Base-by-base conservation (phyloP, 1,140 invertebrate species). In the Trialeurodes vaporariorum region DNA sequence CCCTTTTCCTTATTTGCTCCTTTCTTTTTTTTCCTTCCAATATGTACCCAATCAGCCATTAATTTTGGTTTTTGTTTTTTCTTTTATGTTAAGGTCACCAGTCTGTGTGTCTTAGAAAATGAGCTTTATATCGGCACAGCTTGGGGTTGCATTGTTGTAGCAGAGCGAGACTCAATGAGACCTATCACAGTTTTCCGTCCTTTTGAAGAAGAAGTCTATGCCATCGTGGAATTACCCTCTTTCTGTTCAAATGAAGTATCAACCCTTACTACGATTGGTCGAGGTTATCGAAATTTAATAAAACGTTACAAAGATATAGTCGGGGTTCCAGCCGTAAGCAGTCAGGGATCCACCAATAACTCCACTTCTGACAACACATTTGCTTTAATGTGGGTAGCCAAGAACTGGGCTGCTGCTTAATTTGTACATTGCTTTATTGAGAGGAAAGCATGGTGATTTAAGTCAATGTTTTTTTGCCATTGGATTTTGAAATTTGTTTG, bases 151-250 rank as follows among this genome's bases (percentile, higher is more conserved):
- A 81, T 96, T 34, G 89, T 96, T 23, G 88, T 96, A 0, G 91
- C 90, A 1, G 91, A 93, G 76, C 83, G 87, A 40, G 82, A 83
- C 60, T 86, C 89, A 1, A 80, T 96, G 66, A 80, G 90, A 24
- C 94, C 93, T 0, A 87, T 95, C 27, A 94, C 92, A 0, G 90
- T 95, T 21, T 96, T 95, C 77, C 81, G 93, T 64, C 93, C 93
- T 0, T 94, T 92, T 73, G 90, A 93, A 76, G 89, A 91, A 72
- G 91, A 94, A 77, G 90, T 90, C 34, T 71, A 63, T 1, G 72
- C 71, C 13, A 76, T 76, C 21, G 25, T 73, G 2, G 67, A 73
- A 21, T 61, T 75, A 27, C 25, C 66, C 22, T 49, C 34, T 9
- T 68, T 68, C 13, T 23, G 61, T 27, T 26, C 27, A 13, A 59